Conservation (phyloP, 2,113 vertebrate genomes). For the Sula dactylatra region DNA sequence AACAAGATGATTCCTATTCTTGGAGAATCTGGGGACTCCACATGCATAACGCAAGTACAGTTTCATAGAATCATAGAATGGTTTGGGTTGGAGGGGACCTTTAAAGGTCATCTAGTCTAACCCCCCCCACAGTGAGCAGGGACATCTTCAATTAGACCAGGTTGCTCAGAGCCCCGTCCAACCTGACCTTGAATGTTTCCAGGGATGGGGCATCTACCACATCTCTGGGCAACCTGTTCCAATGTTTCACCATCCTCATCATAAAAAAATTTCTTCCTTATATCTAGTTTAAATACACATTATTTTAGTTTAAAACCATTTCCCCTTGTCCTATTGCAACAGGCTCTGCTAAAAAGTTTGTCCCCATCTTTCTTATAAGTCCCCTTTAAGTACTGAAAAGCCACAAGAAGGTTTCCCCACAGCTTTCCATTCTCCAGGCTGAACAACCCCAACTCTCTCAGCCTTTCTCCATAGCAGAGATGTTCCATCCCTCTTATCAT, state of each 20-base stretch:
- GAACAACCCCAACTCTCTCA: background rate
- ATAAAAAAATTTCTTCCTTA: background rate
- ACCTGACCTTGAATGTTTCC: background rate
- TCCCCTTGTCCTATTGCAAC: background rate
- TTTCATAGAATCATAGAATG: background rate
- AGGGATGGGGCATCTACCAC: background rate
- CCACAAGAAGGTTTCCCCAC: rapidly evolving
- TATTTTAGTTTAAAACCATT: background rate
- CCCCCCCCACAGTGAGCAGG: background rate
- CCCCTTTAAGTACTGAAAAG: background rate
- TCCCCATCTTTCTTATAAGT: background rate
- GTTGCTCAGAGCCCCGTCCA: background rate
- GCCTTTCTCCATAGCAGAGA: background rate
- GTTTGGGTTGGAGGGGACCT: background rate
- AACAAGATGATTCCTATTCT: rapidly evolving
- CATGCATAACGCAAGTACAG: background rate
- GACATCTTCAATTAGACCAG: no score
- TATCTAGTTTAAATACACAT: background rate
- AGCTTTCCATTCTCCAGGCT: background rate
- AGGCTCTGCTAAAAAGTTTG: background rate
- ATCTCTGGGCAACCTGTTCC: background rate
- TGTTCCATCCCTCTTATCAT: no score
- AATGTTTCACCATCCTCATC: background rate
- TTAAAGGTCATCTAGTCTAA: no score
- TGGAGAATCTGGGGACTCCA: background rate